These are phyloP conservation scores for Nomada lathburiana DNA, from an alignment of 2,888 invertebrate genomes.

Conservation along the genomic window DNA sequence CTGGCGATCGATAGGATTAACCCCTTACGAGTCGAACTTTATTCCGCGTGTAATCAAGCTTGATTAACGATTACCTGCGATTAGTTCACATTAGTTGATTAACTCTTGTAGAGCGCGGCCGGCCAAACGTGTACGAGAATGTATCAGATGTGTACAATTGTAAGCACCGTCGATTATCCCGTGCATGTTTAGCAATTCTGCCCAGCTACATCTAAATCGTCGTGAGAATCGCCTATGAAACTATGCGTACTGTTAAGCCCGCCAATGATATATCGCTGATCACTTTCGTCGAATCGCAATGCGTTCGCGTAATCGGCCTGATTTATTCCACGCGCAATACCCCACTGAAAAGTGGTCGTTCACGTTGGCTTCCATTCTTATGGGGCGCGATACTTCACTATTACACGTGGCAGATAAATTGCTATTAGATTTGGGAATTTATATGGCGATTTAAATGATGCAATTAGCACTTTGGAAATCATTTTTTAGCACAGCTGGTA, in stretches of 20 bases:
- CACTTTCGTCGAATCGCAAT: slow-evolving; percentile 24
- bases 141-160: slow-evolving; percentile 62
- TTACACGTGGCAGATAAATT: no score
- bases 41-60: slow-evolving; percentile 63
- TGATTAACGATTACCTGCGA: slow-evolving; percentile 68
- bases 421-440: no score
- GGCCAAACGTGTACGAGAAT: slow-evolving; percentile 43
- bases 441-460: no score
- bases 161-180: slow-evolving; percentile 62
- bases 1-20: slow-evolving; percentile 60
- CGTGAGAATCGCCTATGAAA: slow-evolving; percentile 50
- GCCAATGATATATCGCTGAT: slow-evolving; percentile 35
- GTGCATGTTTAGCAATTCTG: slow-evolving; percentile 48
- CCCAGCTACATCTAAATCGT: slow-evolving; percentile 49
- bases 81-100: slow-evolving; percentile 70
- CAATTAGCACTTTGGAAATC: no score
- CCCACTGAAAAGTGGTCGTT: not conserved
- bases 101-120: slow-evolving; percentile 54
- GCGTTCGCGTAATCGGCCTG: slow-evolving; percentile 1
- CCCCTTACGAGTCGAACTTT: slow-evolving; percentile 61
- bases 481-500: no score
- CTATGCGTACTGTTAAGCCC: slow-evolving; percentile 46
- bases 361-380: not conserved
- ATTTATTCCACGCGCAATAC: slow-evolving; percentile 17
- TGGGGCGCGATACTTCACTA: not conserved